phyloP scores from a whole-genome alignment of 2,113 vertebrate genomes.

The Plecturocebus donacophilus region DNA sequence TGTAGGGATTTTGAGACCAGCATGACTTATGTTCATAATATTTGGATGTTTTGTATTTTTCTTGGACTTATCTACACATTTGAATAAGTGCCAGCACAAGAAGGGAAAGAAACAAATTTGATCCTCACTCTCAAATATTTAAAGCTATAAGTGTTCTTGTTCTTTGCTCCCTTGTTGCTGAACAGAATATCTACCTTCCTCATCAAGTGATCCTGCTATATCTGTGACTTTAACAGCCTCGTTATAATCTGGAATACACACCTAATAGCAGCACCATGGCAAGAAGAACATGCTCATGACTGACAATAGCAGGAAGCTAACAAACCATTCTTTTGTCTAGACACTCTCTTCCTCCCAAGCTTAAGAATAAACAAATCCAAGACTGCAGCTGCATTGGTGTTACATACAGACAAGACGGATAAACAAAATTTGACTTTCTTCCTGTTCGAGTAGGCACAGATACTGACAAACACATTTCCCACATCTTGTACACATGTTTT shows the following conservation, averaged over 20 bases:
- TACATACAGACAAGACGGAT: background rate
- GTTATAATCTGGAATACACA: background rate
- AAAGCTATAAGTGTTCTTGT: background rate
- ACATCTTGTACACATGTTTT: background rate
- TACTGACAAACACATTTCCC: background rate
- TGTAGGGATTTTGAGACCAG: constrained; percentile 75
- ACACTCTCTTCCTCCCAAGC: constrained; percentile 52
- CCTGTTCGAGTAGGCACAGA: background rate
- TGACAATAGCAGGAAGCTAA: background rate
- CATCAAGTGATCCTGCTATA: accelerated
- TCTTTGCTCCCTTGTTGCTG: constrained; percentile 26
- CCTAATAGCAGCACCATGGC: background rate
- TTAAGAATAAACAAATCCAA: constrained; percentile 64
- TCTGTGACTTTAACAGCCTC: background rate
- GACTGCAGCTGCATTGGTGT: constrained; percentile 15
- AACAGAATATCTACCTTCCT: background rate
- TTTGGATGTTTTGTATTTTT: constrained; percentile 80
- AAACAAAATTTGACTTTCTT: constrained; percentile 45
- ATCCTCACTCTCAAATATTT: constrained; percentile 67
- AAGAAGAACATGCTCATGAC: background rate
- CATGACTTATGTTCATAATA: constrained; percentile 76
- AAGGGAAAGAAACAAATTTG: constrained; percentile 57
- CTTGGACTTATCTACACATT: constrained; percentile 73
- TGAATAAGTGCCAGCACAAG: constrained; percentile 65
- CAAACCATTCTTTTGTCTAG: constrained; percentile 58